These are phyloP conservation scores for Ischnura elegans DNA, from an alignment of 2,888 invertebrate genomes.

Conservation along the genomic window DNA sequence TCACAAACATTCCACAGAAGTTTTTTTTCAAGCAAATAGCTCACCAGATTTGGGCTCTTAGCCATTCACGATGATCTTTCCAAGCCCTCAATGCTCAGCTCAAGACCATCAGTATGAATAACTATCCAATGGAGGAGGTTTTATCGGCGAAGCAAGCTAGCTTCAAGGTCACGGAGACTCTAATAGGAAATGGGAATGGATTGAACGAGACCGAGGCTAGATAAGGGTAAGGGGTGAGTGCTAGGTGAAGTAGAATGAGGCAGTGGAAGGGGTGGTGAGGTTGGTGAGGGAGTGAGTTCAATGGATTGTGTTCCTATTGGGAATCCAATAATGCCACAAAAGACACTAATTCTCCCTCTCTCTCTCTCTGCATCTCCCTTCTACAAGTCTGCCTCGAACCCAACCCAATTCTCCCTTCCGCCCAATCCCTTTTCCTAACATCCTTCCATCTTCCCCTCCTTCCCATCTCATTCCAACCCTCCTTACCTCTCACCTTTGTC, in stretches of 20 bases:
- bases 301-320: slow-evolving; percentile 66
- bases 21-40: too few species aligned
- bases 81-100: not conserved
- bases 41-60: too few species aligned
- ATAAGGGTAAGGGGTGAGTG: not conserved
- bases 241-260: not conserved
- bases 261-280: not conserved
- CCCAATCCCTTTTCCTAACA: not conserved
- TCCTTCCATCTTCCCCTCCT: not conserved
- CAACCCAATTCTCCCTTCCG: not conserved
- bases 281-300: slow-evolving; percentile 14
- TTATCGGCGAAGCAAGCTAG: not conserved
- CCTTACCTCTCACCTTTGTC: slow-evolving; percentile 46
- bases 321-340: slow-evolving; percentile 66
- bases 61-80: not conserved
- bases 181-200: not conserved
- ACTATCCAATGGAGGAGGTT: not conserved
- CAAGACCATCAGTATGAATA: not conserved
- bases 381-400: too few species aligned
- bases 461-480: not conserved
- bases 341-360: slow-evolving; percentile 50
- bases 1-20: too few species aligned
- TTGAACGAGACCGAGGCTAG: not conserved
- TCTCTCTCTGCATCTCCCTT: not conserved
- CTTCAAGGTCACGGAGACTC: not conserved